Evolutionary conservation across 2,888 invertebrate species (phyloP).

Genomic region (Ametastegia equiseti): DNA sequence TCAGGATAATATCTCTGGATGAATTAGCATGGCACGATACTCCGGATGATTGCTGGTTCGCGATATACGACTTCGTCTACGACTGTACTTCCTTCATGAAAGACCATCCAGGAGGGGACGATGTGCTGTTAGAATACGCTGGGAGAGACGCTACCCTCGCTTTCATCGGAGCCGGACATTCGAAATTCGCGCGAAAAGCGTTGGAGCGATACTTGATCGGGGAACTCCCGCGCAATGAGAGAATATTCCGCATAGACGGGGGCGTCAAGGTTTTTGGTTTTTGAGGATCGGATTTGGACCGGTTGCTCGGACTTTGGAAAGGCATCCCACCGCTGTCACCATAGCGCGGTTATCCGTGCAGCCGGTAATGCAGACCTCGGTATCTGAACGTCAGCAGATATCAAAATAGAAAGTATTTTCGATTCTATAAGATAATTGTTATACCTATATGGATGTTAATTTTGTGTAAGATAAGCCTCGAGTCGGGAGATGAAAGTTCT

Average conservation of each 20-base stretch:
- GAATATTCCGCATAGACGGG: constrained; percentile 83
- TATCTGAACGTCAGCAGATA: not conserved
- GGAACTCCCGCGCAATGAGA: constrained; percentile 84
- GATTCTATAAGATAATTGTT: not conserved
- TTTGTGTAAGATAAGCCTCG: not conserved
- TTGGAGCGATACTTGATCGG: constrained; percentile 87
- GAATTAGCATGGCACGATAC: constrained; percentile 88
- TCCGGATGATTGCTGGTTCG: constrained; percentile 88
- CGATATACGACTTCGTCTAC: constrained; percentile 92
- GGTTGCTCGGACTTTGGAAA: too few relatives aligned
- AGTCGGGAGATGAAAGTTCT: not conserved
- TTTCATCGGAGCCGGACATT: constrained; percentile 89
- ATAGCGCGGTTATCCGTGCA: too few relatives aligned
- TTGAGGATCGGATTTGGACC: not conserved
- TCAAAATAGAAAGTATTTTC: not conserved
- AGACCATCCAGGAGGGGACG: constrained; percentile 91
- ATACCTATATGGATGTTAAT: not conserved
- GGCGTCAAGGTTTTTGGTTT: constrained; percentile 78
- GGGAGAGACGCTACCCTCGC: constrained; percentile 91
- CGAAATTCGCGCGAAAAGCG: constrained; percentile 80
- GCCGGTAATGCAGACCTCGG: not conserved
- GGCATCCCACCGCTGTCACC: too few relatives aligned
- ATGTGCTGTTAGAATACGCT: constrained; percentile 89
- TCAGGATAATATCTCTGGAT: constrained; percentile 81
- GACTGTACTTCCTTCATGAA: constrained; percentile 87